Conservation (phyloP, 1,140 invertebrate genomes). For the Formica exsecta region DNA sequence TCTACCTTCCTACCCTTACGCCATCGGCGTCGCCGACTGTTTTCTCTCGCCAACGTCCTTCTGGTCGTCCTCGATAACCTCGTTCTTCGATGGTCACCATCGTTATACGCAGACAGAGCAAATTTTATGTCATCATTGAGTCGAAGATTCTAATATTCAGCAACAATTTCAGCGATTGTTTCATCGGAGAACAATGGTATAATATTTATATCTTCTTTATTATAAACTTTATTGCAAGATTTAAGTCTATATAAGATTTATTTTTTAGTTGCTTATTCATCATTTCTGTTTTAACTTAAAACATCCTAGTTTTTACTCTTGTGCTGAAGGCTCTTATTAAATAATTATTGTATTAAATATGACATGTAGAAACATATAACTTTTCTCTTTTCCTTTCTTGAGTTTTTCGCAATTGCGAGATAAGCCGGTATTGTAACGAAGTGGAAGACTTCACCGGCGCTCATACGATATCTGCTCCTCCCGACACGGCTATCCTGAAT, state of each 20-base stretch:
- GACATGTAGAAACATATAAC: background rate
- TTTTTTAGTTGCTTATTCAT: background rate
- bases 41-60: slow-evolving; percentile 70
- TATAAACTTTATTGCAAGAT: background rate
- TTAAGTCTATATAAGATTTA: background rate
- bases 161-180: background rate
- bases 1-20: slow-evolving; percentile 71
- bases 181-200: background rate
- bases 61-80: slow-evolving; percentile 12
- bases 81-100: background rate
- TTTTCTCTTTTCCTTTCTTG: background rate
- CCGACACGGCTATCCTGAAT: slow-evolving; percentile 29
- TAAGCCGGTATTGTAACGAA: slow-evolving; percentile 11
- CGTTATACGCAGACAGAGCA: background rate
- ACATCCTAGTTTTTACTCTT: background rate
- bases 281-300: background rate
- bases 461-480: slow-evolving; percentile 17
- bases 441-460: slow-evolving; percentile 3
- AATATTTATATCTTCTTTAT: background rate
- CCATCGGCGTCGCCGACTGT: slow-evolving; percentile 29
- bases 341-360: background rate
- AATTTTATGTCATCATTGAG: background rate
- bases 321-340: background rate
- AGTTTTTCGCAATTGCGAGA: background rate
- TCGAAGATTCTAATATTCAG: background rate